A percentile compares a stretch with the other conserved stretches of the same genome.
Evolutionary conservation across 2,113 vertebrate species (phyloP).

Genomic region (Cavia porcellus): DNA sequence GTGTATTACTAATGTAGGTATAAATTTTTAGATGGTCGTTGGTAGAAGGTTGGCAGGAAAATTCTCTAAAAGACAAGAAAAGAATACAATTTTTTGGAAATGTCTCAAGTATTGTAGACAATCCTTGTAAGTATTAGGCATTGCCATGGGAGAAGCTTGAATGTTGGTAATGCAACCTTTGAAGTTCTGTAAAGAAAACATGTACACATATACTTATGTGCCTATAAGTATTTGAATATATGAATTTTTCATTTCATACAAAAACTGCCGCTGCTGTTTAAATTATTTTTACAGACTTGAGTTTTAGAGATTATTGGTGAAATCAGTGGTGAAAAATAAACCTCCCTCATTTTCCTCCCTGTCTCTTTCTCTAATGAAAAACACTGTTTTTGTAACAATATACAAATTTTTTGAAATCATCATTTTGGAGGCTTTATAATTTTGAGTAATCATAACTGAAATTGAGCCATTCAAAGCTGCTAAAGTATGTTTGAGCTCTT

Average conservation of each 20-base stretch:
- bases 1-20: slow-evolving; percentile 63
- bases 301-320: slow-evolving; percentile 85
- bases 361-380: slow-evolving; percentile 72
- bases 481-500: slow-evolving; percentile 66
- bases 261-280: slow-evolving; percentile 85
- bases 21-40: slow-evolving; percentile 65
- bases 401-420: slow-evolving; percentile 80
- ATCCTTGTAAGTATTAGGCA: slow-evolving; percentile 88
- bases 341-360: slow-evolving; percentile 61
- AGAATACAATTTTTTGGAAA: slow-evolving; percentile 81
- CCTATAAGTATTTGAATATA: slow-evolving; percentile 83
- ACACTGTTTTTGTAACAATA: slow-evolving; percentile 69
- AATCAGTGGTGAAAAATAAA: slow-evolving; percentile 69
- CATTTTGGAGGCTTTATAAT: slow-evolving; percentile 78
- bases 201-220: slow-evolving; percentile 88
- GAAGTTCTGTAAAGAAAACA: slow-evolving; percentile 85
- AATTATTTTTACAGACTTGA: slow-evolving; percentile 88
- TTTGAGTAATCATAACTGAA: slow-evolving; percentile 70
- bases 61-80: slow-evolving; percentile 70
- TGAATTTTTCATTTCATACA: slow-evolving; percentile 81
- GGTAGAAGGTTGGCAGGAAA: slow-evolving; percentile 70
- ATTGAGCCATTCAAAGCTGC: slow-evolving; percentile 73
- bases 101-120: slow-evolving; percentile 84
- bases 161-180: slow-evolving; percentile 88
- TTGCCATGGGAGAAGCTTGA: slow-evolving; percentile 82